Conservation (phyloP, 2,797 vertebrate genomes). For the Pogonophryne albipinna region DNA sequence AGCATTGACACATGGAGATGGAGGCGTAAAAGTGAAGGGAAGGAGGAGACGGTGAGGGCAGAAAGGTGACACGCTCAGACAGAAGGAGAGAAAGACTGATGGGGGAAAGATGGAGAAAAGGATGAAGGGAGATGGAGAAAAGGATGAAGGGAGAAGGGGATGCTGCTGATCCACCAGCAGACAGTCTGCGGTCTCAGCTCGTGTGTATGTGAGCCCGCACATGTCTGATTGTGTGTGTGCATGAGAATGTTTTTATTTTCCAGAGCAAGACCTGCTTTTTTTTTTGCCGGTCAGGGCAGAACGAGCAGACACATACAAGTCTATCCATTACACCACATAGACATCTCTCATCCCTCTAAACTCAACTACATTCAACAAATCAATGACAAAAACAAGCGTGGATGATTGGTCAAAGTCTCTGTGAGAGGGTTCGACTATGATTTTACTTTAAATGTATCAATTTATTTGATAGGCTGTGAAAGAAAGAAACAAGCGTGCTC, state of each 20-base stretch:
- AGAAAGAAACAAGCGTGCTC: not conserved
- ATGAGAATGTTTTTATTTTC: not conserved
- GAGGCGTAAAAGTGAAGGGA: constrained; percentile 41
- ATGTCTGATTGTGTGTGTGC: not conserved
- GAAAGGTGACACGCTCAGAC: constrained; percentile 66
- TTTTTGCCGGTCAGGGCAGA: constrained; percentile 52
- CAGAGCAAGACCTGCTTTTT: constrained; percentile 31
- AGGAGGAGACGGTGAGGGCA: constrained; percentile 60
- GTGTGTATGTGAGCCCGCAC: constrained; percentile 9
- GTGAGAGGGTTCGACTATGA: constrained; percentile 2
- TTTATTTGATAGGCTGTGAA: constrained; percentile 21
- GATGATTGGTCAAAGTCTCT: constrained; percentile 31
- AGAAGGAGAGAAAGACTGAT: constrained; percentile 43
- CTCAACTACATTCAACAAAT: constrained; percentile 56
- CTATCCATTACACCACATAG: constrained; percentile 36
- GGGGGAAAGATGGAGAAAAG: constrained; percentile 48
- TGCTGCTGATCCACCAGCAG: constrained; percentile 71
- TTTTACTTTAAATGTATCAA: constrained; percentile 14
- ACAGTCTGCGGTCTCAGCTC: constrained; percentile 49
- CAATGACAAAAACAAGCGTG: constrained; percentile 40
- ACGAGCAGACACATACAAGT: constrained; percentile 41
- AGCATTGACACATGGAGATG: constrained; percentile 66
- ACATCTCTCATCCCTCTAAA: constrained; percentile 43
- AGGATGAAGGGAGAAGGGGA: constrained; percentile 48
- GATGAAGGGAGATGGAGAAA: constrained; percentile 54